Base-by-base conservation (phyloP, 1,140 invertebrate genomes). In the Aphaenogaster rudis region DNA sequence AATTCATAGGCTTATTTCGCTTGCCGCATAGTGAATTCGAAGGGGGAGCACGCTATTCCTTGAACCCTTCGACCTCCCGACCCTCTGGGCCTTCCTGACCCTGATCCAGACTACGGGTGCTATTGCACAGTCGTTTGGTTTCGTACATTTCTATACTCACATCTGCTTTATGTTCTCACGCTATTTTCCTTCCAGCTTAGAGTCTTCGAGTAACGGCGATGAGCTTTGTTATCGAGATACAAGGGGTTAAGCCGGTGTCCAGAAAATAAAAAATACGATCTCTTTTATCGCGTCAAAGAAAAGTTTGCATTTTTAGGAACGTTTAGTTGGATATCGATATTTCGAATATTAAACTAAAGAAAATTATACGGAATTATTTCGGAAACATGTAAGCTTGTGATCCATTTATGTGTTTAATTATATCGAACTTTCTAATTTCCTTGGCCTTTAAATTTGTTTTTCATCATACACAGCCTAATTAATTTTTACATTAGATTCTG, bases 121-220 rank as follows among this genome's bases (percentile, higher is more conserved):
- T 84, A 84, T 84, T 84, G 80, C 80, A 82, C 80, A 84, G 54
- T 84, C 80, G 69, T 42, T 45, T 84, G 54, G 7, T 84, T 84
- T 84, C 48, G 33, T 76, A 76, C 54, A 84, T 84, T 84, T 84
- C 80, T 84, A 84, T 84, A 84, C 80, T 50, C 80, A 84, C 80
- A 84, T 84, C 80, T 84, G 80, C 69, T n/a, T 63, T 84, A 84
- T 76, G 54, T 84, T 84, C 80, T 84, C 80, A 84, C 80, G 80
- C 80, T 84, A 76, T 84, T 74, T 84, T 84, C 80, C 13, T 82
- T 36, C 42, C 42, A 50, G 79, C 39, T 71, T 74, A 82, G 28
- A 82, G 45, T 57, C 36, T 59, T 36, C 54, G 64, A 52, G 64
- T 42, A 81, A 79, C 45, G 77, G 33, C 45, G 48, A 69, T 54